These are phyloP conservation scores for Drosophila barbarae DNA, from an alignment of 2,888 invertebrate genomes.

Conservation along the genomic window DNA sequence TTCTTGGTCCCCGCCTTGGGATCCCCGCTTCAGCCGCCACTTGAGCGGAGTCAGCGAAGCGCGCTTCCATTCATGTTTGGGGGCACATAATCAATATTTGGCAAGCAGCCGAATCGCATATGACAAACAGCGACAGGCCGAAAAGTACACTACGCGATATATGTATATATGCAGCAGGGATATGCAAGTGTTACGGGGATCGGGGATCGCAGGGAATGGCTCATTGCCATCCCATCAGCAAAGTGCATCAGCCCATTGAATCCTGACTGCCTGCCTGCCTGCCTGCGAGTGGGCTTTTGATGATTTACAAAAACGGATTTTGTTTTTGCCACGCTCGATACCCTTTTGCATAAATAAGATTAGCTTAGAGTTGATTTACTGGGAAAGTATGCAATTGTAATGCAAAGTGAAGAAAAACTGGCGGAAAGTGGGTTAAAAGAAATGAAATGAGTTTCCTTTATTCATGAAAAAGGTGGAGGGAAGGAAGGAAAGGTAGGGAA, in stretches of 20 bases:
- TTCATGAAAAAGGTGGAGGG: not conserved
- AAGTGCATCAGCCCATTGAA: constrained; percentile 40
- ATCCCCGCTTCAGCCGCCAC: constrained; percentile 17
- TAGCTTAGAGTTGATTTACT: constrained; percentile 10
- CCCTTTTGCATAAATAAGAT: constrained; percentile 27
- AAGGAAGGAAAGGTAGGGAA: no score
- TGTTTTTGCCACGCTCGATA: constrained; percentile 22
- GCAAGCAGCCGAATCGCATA: constrained; percentile 69
- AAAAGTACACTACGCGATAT: constrained; percentile 55
- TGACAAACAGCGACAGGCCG: constrained; percentile 67
- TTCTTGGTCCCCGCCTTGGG: not conserved
- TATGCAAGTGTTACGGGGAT: constrained; percentile 9
- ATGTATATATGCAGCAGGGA: constrained; percentile 29
- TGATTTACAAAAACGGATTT: constrained; percentile 58
- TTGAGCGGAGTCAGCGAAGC: constrained; percentile 59
- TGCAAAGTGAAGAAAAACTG: no score
- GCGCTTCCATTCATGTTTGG: constrained; percentile 71
- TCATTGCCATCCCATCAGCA: constrained; percentile 34
- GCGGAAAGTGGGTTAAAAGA: not conserved
- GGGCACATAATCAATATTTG: constrained; percentile 69
- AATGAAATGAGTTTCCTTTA: not conserved
- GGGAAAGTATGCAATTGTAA: constrained; percentile 9
- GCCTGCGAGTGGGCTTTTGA: constrained; percentile 53
- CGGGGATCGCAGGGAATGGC: constrained; percentile 15
- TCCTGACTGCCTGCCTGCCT: constrained; percentile 18